Conservation (phyloP, 2,888 invertebrate genomes). For the Meloe dianella region DNA sequence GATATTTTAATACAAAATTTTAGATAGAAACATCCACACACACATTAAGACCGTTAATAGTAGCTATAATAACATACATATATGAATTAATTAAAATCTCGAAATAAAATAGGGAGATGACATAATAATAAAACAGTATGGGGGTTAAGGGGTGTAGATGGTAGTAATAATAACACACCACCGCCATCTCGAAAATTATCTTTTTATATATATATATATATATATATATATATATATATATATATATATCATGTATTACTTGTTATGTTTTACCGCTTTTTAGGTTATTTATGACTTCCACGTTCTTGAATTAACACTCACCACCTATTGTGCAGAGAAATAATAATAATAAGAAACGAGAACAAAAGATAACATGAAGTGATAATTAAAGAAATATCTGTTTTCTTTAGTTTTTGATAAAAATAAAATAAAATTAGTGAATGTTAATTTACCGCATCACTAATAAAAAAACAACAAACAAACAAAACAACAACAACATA, state of each 20-base stretch:
- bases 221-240: too few relatives aligned
- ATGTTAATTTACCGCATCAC: too few relatives aligned
- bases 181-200: too few relatives aligned
- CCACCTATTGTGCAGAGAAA: slow-evolving; percentile 1
- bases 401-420: too few relatives aligned
- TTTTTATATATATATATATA: too few relatives aligned
- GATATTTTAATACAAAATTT: neutral
- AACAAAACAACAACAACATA: too few relatives aligned
- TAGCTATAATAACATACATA: slow-evolving; percentile 1
- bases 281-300: neutral
- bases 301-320: neutral
- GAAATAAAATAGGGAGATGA: neutral
- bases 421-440: too few relatives aligned
- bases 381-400: too few relatives aligned
- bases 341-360: neutral
- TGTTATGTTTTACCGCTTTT: too few relatives aligned
- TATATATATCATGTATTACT: too few relatives aligned
- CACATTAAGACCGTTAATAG: slow-evolving; percentile 1
- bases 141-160: neutral
- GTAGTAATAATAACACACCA: neutral
- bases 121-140: neutral
- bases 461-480: too few relatives aligned
- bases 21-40: neutral
- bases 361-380: neutral
- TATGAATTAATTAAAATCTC: slow-evolving; percentile 1